phyloP scores from a whole-genome alignment of 35 echinoderm and acorn worm species.

The Lytechinus variegatus region DNA sequence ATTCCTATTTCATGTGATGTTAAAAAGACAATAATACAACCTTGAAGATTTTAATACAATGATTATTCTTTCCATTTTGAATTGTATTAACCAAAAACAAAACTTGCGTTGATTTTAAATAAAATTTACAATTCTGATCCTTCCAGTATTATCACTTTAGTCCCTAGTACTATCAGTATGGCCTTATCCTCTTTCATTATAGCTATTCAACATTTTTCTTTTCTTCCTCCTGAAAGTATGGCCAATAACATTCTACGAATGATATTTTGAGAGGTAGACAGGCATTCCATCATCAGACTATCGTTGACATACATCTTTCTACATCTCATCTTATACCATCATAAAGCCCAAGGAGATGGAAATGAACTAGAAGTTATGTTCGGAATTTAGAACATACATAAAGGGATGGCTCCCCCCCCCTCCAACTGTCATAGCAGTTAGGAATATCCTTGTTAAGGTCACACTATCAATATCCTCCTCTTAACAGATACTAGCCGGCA shows the following conservation, averaged over 20 bases:
- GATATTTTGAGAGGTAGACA: background rate
- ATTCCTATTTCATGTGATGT: no score
- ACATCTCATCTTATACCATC: background rate
- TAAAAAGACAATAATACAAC: no score
- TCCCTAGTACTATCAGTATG: background rate
- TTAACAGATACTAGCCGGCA: background rate
- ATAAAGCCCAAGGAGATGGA: background rate
- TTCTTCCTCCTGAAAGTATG: background rate
- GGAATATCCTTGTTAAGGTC: background rate
- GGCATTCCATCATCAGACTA: background rate
- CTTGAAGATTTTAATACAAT: no score
- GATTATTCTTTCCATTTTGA: no score
- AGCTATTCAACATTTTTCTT: background rate
- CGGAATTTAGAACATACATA: background rate
- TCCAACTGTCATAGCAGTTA: background rate
- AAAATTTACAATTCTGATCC: no score
- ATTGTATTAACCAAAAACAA: no score
- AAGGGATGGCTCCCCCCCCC: background rate
- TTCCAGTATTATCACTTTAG: no score
- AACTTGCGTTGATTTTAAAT: no score
- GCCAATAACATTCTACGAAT: background rate
- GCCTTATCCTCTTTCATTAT: background rate
- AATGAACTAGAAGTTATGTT: background rate
- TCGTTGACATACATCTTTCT: background rate
- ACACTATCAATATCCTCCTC: background rate